Evolutionary conservation across 1,140 invertebrate genomes (phyloP).

Genomic region (Bombyx mandarina): DNA sequence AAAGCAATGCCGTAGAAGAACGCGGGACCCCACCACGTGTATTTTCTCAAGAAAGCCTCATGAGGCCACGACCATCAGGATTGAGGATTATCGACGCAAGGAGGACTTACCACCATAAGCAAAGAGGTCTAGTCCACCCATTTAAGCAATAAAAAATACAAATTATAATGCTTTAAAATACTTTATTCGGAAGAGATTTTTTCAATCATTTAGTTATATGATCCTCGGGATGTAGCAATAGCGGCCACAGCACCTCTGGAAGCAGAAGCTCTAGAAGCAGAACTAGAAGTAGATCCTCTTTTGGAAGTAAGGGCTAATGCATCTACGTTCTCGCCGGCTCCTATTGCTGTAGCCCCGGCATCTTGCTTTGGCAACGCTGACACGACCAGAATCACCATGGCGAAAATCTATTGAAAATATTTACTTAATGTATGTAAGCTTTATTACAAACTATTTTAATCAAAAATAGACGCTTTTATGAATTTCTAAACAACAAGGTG

Average conservation of each 20-base stretch:
- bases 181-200: no score
- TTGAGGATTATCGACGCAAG: no score
- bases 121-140: no score
- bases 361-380: not conserved
- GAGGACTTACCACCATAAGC: no score
- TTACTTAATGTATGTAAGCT: not conserved
- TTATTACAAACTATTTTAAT: no score
- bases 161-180: no score
- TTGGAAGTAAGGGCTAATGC: not conserved
- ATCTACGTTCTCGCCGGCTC: not conserved
- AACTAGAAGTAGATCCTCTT: not conserved
- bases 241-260: not conserved
- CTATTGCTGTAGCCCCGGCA: not conserved
- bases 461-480: no score
- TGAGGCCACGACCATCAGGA: no score
- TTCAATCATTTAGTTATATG: not conserved
- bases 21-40: no score
- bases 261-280: not conserved
- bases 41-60: no score
- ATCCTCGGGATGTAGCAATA: not conserved
- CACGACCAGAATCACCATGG: not conserved
- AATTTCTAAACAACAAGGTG: not conserved
- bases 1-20: no score
- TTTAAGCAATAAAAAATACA: no score
- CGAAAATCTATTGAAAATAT: slow-evolving; percentile 3